These are phyloP conservation scores for Ardeotis arabs DNA, from an alignment of 2,113 vertebrate species.

Conservation along the genomic window DNA sequence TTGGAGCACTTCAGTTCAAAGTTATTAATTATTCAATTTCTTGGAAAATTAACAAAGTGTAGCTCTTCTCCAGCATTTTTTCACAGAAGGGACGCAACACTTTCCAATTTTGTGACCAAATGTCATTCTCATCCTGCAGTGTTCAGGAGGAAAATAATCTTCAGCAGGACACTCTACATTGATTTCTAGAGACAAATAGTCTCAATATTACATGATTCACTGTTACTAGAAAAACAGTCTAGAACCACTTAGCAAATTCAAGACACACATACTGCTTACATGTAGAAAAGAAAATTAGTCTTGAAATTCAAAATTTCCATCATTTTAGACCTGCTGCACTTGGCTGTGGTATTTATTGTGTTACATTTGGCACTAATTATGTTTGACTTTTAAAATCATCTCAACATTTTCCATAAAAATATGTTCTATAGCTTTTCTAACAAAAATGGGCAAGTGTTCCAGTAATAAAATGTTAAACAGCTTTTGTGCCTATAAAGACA, in stretches of 20 bases:
- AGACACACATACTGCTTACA: not conserved
- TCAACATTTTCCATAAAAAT: conserved; percentile 32
- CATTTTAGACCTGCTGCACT: not conserved
- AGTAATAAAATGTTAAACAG: conserved; percentile 7
- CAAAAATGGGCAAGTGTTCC: not conserved
- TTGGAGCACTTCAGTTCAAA: not conserved
- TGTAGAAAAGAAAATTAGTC: conserved; percentile 2
- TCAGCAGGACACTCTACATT: not conserved
- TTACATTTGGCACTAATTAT: conserved; percentile 3
- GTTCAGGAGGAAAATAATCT: not conserved
- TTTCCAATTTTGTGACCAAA: not conserved
- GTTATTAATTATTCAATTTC: not conserved
- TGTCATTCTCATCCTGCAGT: not conserved
- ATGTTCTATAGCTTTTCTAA: not conserved
- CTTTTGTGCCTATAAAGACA: conserved; percentile 27
- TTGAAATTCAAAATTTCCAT: conserved; percentile 31
- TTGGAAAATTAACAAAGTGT: not conserved
- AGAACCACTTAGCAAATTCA: conserved; percentile 15
- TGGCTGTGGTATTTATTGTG: conserved; percentile 12
- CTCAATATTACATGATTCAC: not conserved
- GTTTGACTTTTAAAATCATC: conserved; percentile 40
- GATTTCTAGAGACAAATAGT: not conserved
- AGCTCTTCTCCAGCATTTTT: not conserved
- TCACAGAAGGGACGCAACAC: not conserved
- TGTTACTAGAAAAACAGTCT: conserved; percentile 12